Conservation (phyloP, 35 echinoderm and acorn worm species). For the Stichopus chloronotus region DNA sequence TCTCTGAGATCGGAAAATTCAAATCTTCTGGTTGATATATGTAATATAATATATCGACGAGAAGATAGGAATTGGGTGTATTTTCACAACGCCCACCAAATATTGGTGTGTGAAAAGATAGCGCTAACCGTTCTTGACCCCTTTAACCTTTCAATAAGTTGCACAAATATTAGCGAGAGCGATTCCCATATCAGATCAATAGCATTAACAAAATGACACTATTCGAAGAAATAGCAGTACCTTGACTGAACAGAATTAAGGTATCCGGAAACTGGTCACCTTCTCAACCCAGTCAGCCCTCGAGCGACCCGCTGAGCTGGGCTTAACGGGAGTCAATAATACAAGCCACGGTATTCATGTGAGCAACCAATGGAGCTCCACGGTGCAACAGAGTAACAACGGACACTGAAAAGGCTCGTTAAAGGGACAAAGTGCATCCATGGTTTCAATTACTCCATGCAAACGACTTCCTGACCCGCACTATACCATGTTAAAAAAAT, state of each 20-base stretch:
- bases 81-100: not conserved
- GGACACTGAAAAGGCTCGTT: conserved; percentile 31
- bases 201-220: not conserved
- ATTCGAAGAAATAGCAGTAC: conserved; percentile 11
- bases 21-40: too few species aligned
- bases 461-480: conserved; percentile 37
- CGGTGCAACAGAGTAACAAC: not conserved
- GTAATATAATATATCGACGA: too few species aligned
- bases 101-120: not conserved
- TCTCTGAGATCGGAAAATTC: too few species aligned
- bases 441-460: conserved; percentile 47
- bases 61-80: too few species aligned
- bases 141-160: conserved; percentile 42
- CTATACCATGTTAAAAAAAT: not conserved
- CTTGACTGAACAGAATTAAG: conserved; percentile 27
- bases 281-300: conserved; percentile 24
- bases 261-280: conserved; percentile 30
- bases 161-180: conserved; percentile 15
- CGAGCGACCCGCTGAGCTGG: conserved; percentile 28
- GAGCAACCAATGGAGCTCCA: not conserved
- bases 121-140: conserved; percentile 17
- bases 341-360: conserved; percentile 25
- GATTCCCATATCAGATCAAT: conserved; percentile 21
- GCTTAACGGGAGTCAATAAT: conserved; percentile 51
- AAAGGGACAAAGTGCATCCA: conserved; percentile 21